A percentile compares a stretch with the other conserved stretches of the same genome.
Evolutionary conservation across 1,140 invertebrate genomes (phyloP).

Genomic region (Teleopsis dalmanni): DNA sequence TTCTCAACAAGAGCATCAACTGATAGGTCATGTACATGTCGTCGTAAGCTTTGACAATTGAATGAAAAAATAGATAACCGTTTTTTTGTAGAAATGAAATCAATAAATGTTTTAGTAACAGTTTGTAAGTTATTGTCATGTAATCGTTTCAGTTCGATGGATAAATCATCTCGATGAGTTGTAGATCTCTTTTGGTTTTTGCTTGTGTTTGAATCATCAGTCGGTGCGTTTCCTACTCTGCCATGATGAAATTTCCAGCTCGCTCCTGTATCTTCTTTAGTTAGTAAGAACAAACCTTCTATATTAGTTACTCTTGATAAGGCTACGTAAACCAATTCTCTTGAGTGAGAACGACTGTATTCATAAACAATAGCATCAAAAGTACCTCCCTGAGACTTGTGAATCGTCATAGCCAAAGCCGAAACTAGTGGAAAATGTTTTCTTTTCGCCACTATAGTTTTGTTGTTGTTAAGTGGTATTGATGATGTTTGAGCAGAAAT

Average conservation of each 20-base stretch:
- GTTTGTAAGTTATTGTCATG: no score
- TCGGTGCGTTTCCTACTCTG: no score
- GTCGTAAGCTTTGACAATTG: background rate
- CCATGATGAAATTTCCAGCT: background rate
- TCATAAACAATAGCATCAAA: constrained; percentile 15
- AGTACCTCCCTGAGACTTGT: constrained; percentile 43
- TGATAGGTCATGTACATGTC: no score
- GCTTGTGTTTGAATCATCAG: no score
- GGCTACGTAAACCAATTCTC: constrained; percentile 5
- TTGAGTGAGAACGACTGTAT: background rate
- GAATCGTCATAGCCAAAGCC: constrained; percentile 49
- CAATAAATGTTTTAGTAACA: no score
- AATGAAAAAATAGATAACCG: background rate
- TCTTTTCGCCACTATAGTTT: constrained; percentile 12
- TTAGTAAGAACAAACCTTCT: background rate
- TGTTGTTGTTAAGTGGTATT: background rate
- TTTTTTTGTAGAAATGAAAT: background rate
- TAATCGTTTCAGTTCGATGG: no score
- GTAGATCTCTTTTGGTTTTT: no score
- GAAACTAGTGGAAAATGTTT: constrained; percentile 42
- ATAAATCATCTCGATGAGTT: no score
- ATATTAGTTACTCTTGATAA: constrained; percentile 1
- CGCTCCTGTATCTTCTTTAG: background rate
- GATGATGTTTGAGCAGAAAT: background rate
- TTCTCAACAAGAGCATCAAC: no score